Conservation (phyloP, 2,888 invertebrate species). For the Cyaniris semiargus region DNA sequence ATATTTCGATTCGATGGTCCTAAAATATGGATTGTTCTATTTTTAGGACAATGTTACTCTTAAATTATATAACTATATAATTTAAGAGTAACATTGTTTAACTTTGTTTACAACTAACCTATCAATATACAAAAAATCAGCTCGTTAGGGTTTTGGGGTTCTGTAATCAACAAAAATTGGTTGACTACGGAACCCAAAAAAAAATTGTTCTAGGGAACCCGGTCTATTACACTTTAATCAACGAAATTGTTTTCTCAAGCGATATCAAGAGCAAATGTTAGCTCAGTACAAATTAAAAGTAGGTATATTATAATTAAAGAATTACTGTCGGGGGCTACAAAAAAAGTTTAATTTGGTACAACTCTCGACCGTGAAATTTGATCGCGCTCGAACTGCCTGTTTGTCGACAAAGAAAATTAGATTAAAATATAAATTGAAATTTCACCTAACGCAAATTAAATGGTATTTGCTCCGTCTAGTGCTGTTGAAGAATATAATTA, state of each 20-base stretch:
- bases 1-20: too few species aligned
- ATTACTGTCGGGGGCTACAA: slow-evolving; percentile 26
- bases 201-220: too few species aligned
- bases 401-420: slow-evolving; percentile 40
- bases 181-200: too few species aligned
- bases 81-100: too few species aligned
- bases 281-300: slow-evolving; percentile 16
- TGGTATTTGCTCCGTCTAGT: slow-evolving; percentile 6
- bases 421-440: slow-evolving; percentile 35
- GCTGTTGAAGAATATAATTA: neutral
- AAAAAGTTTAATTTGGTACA: slow-evolving; percentile 39
- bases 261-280: slow-evolving; percentile 19
- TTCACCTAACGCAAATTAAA: slow-evolving; percentile 27
- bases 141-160: too few species aligned
- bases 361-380: slow-evolving; percentile 41
- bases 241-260: slow-evolving; percentile 3
- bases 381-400: slow-evolving; percentile 40
- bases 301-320: slow-evolving; percentile 25
- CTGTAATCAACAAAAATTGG: too few species aligned
- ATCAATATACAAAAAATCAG: too few species aligned
- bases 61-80: too few species aligned
- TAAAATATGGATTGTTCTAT: too few species aligned
- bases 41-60: too few species aligned
- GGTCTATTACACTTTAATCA: neutral
- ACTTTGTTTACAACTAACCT: too few species aligned